These are phyloP conservation scores for Rhorus exstirpatorius DNA, from an alignment of 2,888 invertebrate species.

Conservation along the genomic window DNA sequence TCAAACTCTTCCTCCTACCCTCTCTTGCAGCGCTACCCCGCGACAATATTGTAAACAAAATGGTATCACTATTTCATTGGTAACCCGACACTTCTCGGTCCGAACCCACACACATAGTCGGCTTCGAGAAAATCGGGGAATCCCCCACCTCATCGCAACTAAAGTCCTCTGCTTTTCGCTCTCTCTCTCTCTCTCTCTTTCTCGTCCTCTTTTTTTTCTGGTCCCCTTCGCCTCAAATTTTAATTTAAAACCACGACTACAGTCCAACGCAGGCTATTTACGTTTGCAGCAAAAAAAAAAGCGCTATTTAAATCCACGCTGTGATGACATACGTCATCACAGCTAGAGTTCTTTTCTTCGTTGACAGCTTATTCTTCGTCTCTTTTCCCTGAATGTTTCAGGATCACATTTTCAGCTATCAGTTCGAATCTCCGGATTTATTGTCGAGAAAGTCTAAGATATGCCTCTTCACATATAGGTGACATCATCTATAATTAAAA, in stretches of 20 bases:
- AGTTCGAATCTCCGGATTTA: too few relatives aligned
- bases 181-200: slow-evolving; percentile 36
- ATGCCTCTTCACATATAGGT: too few relatives aligned
- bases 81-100: slow-evolving; percentile 82
- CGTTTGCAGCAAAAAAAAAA: not conserved
- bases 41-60: slow-evolving; percentile 86
- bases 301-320: not conserved
- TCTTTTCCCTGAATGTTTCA: slow-evolving; percentile 1
- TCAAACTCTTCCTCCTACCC: slow-evolving; percentile 54
- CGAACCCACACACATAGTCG: slow-evolving; percentile 84
- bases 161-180: slow-evolving; percentile 50
- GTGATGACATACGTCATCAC: not conserved
- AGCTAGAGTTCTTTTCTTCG: too few relatives aligned
- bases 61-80: slow-evolving; percentile 86
- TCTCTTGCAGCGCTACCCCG: slow-evolving; percentile 74
- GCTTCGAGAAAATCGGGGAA: slow-evolving; percentile 64
- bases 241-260: slow-evolving; percentile 1
- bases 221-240: slow-evolving; percentile 49
- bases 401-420: not conserved
- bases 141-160: slow-evolving; percentile 30
- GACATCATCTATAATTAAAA: too few relatives aligned
- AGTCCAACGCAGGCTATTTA: not conserved
- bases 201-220: slow-evolving; percentile 34
- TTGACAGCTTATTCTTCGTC: too few relatives aligned
- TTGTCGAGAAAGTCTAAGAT: too few relatives aligned